A percentile compares a stretch with the other conserved stretches of the same genome.
These are phyloP conservation scores for Orussus abietinus DNA, from an alignment of 1,140 invertebrate genomes.

Conservation along the genomic window DNA sequence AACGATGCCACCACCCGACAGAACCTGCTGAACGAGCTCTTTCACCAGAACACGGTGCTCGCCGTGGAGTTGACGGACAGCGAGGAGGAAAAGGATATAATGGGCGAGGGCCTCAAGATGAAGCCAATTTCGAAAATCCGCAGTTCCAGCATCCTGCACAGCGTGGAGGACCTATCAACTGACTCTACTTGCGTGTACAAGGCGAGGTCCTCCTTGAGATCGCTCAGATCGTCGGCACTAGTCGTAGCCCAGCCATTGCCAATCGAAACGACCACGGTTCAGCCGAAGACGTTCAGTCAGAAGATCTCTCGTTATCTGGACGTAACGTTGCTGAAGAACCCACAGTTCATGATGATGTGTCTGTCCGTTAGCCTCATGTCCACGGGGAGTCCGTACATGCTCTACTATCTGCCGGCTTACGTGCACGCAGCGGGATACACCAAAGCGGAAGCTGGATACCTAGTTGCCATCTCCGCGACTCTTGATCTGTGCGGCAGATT, in stretches of 20 bases:
- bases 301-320: conserved; percentile 60
- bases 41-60: conserved; percentile 50
- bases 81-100: conserved; percentile 58
- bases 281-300: conserved; percentile 20
- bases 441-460: conserved; percentile 64
- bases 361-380: conserved; percentile 71
- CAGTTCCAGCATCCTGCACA: conserved; percentile 66
- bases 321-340: conserved; percentile 62
- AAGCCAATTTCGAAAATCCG: conserved; percentile 61
- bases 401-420: conserved; percentile 72
- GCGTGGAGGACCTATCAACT: conserved; percentile 69
- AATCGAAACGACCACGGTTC: conserved; percentile 23
- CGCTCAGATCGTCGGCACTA: conserved; percentile 37
- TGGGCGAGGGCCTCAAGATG: conserved; percentile 55
- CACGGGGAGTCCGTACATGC: conserved; percentile 69
- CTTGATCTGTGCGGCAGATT: conserved; percentile 67
- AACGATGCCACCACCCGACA: conserved; percentile 46
- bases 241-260: conserved; percentile 35
- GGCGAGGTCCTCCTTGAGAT: conserved; percentile 52
- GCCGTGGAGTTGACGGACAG: conserved; percentile 51
- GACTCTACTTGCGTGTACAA: conserved; percentile 73
- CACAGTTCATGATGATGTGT: conserved; percentile 68
- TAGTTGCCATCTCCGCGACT: conserved; percentile 69
- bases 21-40: conserved; percentile 58
- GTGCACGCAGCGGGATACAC: conserved; percentile 65